Percentiles rank a stretch among this genome's conserved stretches.
phyloP scores from a whole-genome alignment of 2,113 vertebrate species.

The Parus major region DNA sequence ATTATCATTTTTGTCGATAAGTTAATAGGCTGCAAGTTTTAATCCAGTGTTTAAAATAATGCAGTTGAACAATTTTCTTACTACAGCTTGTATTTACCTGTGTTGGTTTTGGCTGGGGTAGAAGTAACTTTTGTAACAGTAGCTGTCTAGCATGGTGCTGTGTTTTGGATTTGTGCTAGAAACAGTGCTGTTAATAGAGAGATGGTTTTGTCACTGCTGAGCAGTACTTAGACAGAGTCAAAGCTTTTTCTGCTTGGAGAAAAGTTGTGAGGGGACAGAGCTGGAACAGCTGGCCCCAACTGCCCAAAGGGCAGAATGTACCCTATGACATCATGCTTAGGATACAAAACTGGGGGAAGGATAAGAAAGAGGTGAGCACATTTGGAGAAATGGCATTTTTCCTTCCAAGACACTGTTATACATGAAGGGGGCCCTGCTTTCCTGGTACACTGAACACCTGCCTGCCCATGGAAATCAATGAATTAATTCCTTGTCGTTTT shows the following conservation, averaged over 20 bases:
- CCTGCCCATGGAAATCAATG: rapidly evolving
- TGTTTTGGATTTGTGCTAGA: neutral
- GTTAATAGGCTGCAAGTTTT: neutral
- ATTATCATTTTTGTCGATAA: neutral
- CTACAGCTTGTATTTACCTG: neutral
- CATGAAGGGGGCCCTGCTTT: rapidly evolving
- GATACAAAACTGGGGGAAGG: neutral
- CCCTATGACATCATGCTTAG: rapidly evolving
- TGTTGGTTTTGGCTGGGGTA: neutral
- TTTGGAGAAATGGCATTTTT: neutral
- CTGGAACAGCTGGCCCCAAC: neutral
- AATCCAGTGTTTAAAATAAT: neutral
- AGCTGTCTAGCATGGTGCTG: neutral
- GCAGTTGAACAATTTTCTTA: neutral
- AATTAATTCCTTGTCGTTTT: neutral
- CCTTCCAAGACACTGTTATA: neutral
- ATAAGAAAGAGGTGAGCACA: neutral
- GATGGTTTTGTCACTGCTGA: neutral
- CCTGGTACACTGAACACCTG: neutral
- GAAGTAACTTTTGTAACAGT: neutral
- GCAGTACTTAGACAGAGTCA: neutral
- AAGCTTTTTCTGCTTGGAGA: neutral
- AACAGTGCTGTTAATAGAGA: neutral
- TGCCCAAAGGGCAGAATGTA: too few relatives aligned
- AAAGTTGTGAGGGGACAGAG: neutral